Percentiles rank a stretch among this genome's conserved stretches.
Conservation (phyloP, 2,797 vertebrate genomes). For the Lacerta bilineata region DNA sequence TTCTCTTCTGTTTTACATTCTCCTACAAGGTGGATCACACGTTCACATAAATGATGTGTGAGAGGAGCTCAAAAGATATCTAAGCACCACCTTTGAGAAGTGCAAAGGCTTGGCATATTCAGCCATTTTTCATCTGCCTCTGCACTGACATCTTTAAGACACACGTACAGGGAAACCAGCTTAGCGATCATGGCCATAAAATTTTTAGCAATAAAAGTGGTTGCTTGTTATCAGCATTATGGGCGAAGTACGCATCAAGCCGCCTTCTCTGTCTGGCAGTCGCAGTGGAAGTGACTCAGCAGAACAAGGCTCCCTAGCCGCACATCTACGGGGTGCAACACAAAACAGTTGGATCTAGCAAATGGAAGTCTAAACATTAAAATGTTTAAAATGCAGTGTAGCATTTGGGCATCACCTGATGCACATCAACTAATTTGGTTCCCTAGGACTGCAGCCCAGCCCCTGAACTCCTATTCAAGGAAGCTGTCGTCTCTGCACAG, state of each 20-base stretch:
- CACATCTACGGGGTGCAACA: not conserved
- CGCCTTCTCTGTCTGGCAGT: not conserved
- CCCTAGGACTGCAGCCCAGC: too few species aligned
- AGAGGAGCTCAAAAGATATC: not conserved
- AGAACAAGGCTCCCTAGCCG: not conserved
- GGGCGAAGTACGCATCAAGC: not conserved
- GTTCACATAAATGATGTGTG: not conserved
- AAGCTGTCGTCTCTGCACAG: too few species aligned
- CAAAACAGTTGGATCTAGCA: not conserved
- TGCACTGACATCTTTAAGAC: not conserved
- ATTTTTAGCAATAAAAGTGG: not conserved
- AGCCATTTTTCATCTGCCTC: not conserved
- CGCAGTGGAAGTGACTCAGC: not conserved
- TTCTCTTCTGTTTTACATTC: not conserved
- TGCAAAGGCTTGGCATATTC: not conserved
- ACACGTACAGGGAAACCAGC: not conserved
- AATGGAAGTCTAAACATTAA: not conserved
- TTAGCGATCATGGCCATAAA: not conserved
- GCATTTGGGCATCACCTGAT: too few species aligned
- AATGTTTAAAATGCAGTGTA: too few species aligned
- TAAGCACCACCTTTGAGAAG: not conserved
- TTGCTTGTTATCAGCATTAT: not conserved
- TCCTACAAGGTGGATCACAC: not conserved
- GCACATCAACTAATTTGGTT: too few species aligned
- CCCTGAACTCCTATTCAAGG: too few species aligned